Percentiles rank a stretch among this genome's conserved stretches.
phyloP scores from a whole-genome alignment of 2,888 invertebrate species.

The Brachypalpus laphriformis region DNA sequence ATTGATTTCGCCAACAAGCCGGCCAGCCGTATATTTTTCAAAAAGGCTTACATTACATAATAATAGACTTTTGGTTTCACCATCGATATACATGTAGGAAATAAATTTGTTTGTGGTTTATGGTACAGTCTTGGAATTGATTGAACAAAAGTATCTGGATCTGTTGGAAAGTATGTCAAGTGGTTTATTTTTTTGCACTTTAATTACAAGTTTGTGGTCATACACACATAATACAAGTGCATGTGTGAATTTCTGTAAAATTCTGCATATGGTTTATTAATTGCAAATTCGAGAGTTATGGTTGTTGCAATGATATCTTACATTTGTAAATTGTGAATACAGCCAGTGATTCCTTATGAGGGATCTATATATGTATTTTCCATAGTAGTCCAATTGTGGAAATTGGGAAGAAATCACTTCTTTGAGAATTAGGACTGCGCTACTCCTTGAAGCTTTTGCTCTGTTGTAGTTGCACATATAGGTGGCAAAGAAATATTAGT shows the following conservation, averaged over 20 bases:
- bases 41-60: neutral
- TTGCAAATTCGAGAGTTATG: neutral
- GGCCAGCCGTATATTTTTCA: neutral
- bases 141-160: neutral
- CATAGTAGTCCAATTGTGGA: too few relatives aligned
- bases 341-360: too few relatives aligned
- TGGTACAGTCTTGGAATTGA: neutral
- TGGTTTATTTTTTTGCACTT: constrained; percentile 1
- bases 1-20: neutral
- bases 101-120: constrained; percentile 5
- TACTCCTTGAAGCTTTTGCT: too few relatives aligned
- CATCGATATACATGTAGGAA: constrained; percentile 25
- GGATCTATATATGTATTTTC: too few relatives aligned
- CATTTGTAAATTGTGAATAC: too few relatives aligned
- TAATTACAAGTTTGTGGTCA: constrained; percentile 16
- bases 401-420: too few relatives aligned
- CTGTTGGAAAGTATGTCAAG: neutral
- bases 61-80: neutral
- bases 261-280: neutral
- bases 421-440: too few relatives aligned
- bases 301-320: too few relatives aligned
- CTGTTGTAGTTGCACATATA: too few relatives aligned
- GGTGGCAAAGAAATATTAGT: too few relatives aligned
- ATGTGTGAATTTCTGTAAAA: neutral
- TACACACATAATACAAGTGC: neutral